phyloP scores from a whole-genome alignment of 2,888 invertebrate genomes.

The Heliconius ethilla region DNA sequence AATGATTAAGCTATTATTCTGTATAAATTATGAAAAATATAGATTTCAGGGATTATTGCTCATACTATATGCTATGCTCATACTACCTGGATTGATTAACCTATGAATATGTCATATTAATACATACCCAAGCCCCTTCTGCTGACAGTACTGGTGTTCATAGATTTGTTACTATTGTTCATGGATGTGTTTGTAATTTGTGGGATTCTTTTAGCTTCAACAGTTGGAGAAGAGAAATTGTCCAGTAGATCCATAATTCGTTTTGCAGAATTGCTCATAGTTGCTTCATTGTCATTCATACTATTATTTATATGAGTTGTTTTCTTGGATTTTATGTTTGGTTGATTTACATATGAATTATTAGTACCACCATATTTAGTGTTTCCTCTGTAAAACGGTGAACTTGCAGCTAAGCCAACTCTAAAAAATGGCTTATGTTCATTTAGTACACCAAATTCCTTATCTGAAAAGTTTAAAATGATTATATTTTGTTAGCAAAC shows the following conservation, averaged over 20 bases:
- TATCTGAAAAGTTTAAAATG: conserved; percentile 7
- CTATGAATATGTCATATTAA: background rate
- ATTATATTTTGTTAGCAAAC: background rate
- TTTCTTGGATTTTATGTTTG: conserved; percentile 60
- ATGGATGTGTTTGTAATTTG: conserved; percentile 50
- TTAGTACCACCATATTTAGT: conserved; percentile 89
- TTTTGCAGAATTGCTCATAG: conserved; percentile 87
- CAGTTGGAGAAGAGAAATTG: conserved; percentile 90
- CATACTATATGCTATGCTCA: too few relatives aligned
- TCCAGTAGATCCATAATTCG: conserved; percentile 90
- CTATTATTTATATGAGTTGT: conserved; percentile 56
- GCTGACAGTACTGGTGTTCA: conserved; percentile 41
- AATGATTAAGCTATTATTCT: too few relatives aligned
- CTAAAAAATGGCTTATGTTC: conserved; percentile 68
- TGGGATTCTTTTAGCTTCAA: conserved; percentile 90
- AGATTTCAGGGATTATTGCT: too few relatives aligned
- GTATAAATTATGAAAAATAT: too few relatives aligned
- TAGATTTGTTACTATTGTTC: conserved; percentile 43
- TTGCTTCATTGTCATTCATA: conserved; percentile 51
- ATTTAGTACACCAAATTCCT: conserved; percentile 37
- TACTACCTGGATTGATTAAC: background rate
- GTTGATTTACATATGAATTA: conserved; percentile 79
- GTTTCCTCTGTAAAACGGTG: conserved; percentile 89
- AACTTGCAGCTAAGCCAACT: conserved; percentile 63
- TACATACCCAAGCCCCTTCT: conserved; percentile 50